phyloP scores from a whole-genome alignment of 1,140 invertebrate genomes.

The Fopius arisanus region DNA sequence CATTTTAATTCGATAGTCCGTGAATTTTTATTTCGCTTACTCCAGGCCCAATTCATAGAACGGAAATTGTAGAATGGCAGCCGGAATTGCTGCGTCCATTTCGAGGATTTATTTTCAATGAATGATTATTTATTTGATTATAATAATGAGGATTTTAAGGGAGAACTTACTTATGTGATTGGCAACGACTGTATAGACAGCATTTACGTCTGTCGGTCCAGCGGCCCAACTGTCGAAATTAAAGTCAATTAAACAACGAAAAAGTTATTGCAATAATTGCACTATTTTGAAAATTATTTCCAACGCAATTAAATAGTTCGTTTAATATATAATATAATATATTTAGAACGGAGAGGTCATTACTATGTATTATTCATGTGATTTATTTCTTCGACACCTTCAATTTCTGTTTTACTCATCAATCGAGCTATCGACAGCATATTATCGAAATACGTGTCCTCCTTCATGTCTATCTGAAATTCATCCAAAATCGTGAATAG shows the following conservation, averaged over 20 bases:
- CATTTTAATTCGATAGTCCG: neutral
- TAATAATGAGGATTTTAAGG: neutral
- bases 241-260: too few relatives aligned
- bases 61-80: constrained; percentile 78
- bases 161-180: constrained; percentile 78
- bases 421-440: constrained; percentile 66
- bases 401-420: constrained; percentile 41
- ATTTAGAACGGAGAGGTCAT: constrained; percentile 23
- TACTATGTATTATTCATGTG: constrained; percentile 54
- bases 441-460: constrained; percentile 70
- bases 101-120: constrained; percentile 20
- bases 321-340: too few relatives aligned
- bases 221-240: constrained; percentile 69
- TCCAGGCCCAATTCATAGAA: constrained; percentile 66
- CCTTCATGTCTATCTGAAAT: constrained; percentile 58
- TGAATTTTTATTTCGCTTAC: constrained; percentile 47
- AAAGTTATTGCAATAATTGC: neutral
- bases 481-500: too few relatives aligned
- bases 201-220: constrained; percentile 77
- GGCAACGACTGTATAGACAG: constrained; percentile 75
- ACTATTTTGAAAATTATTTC: too few relatives aligned
- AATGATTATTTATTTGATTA: neutral
- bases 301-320: too few relatives aligned
- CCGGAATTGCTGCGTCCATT: constrained; percentile 73
- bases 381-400: constrained; percentile 46